Evolutionary conservation across 2,113 vertebrate species (phyloP).

Genomic region (Cynocephalus volans): DNA sequence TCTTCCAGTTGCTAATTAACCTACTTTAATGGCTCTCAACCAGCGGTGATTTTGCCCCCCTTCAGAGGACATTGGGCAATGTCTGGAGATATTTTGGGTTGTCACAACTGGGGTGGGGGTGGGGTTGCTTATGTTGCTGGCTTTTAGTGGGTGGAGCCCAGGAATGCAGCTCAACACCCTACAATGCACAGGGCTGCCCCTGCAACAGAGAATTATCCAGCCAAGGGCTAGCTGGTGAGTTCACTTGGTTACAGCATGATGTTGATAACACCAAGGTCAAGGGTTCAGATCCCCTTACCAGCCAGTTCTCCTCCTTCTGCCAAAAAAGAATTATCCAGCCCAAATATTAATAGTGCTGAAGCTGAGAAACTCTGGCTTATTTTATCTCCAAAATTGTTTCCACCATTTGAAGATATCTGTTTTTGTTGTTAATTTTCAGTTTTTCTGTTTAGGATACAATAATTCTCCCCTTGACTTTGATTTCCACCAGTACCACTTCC

Average conservation of each 20-base stretch:
- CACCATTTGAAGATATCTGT: too few relatives aligned
- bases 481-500: too few relatives aligned
- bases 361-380: not conserved
- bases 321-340: not conserved
- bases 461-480: too few relatives aligned
- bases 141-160: not conserved
- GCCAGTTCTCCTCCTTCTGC: too few relatives aligned
- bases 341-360: not conserved
- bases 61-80: not conserved
- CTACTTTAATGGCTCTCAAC: not conserved
- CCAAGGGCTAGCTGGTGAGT: too few relatives aligned
- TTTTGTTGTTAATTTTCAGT: too few relatives aligned
- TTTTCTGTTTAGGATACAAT: too few relatives aligned
- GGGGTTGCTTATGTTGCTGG: not conserved
- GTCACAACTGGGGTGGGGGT: not conserved
- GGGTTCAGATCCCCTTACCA: too few relatives aligned
- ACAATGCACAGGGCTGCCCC: too few relatives aligned
- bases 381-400: not conserved
- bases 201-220: rapidly evolving
- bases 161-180: not conserved
- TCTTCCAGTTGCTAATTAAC: not conserved
- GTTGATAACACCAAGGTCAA: too few relatives aligned
- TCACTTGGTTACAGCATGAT: too few relatives aligned
- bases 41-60: not conserved
- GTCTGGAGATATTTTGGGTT: not conserved